phyloP scores from a whole-genome alignment of 2,113 vertebrate genomes.

The Apus apus region DNA sequence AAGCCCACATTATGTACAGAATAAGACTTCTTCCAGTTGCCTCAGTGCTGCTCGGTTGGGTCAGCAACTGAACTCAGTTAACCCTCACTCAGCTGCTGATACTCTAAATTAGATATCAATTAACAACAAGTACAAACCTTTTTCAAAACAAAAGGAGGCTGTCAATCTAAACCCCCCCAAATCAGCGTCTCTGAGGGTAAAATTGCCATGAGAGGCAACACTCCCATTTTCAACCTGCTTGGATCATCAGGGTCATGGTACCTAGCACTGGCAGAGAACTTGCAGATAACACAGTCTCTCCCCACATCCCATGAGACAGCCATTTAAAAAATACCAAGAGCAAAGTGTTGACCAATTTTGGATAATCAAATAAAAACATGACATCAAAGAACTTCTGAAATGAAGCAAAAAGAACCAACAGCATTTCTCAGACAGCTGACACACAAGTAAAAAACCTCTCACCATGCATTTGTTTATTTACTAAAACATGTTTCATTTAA shows the following conservation, averaged over 20 bases:
- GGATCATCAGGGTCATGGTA: neutral
- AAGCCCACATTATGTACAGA: neutral
- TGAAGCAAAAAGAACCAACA: neutral
- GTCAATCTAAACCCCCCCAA: neutral
- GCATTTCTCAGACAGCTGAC: neutral
- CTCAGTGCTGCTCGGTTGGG: neutral
- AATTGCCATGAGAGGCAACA: neutral
- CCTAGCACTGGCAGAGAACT: neutral
- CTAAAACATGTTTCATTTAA: rapidly evolving
- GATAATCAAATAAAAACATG: neutral
- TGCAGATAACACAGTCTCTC: neutral
- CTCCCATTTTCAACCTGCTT: neutral
- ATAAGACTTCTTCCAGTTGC: no score
- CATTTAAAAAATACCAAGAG: neutral
- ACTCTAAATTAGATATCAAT: neutral
- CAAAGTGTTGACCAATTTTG: neutral
- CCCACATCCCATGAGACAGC: rapidly evolving
- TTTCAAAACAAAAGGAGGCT: neutral
- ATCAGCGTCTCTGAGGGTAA: neutral
- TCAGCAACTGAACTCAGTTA: neutral
- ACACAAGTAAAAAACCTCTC: neutral
- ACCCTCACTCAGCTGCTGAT: neutral
- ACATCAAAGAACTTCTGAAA: neutral
- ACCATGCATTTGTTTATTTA: neutral
- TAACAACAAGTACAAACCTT: neutral